Evolutionary conservation across 2,888 invertebrate species (phyloP), one percentile per base, ranked within the genome.

Genomic region (Pyrrhosoma nymphula): DNA sequence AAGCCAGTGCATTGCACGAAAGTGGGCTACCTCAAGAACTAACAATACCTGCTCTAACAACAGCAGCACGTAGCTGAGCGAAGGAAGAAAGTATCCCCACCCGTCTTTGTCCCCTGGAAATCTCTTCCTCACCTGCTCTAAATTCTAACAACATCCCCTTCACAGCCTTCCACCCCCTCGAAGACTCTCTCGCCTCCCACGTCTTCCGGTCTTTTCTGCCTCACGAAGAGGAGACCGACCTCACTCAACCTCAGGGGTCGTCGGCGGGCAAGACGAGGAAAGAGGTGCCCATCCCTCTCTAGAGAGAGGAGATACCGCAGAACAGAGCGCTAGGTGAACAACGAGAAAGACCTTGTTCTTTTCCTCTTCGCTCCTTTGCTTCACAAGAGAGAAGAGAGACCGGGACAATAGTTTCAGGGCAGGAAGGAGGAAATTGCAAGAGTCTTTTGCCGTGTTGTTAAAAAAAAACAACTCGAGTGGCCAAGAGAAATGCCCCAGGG

Each of bases 61-160:
- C 12, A 35, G 26, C 82, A 82, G 82, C 14, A 82, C 16, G 26
- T n/a, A n/a, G 69, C 69, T 82, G 35, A 82, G 82, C 18, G 26
- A 35, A 16, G n/a, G 82, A 82, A 35, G 12, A 82, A 82, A 82
- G 82, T 82, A 82, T 35, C 82, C 82, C 16, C 14, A 35, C 35
- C n/a, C 1, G 16, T 35, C 82, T 82, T 82, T 82, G 82, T 82
- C 10, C 82, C 30, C 35, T 12, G 35, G 82, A 82, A 82, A 82
- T 82, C 82, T 82, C 82, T 30, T 69, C 82, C 82, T 82, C 82
- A 82, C 82, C 82, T 82, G 82, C 82, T 82, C 82, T 35, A 35
- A 35, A 82, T 35, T 82, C 82, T 35, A 35, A 82, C 82, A 82
- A 82, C 82, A 82, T 82, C 82, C 82, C 69, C n/a, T 82, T 35